These are phyloP conservation scores for Styela clava DNA, from an alignment of 23 tunicate species.

Conservation along the genomic window DNA sequence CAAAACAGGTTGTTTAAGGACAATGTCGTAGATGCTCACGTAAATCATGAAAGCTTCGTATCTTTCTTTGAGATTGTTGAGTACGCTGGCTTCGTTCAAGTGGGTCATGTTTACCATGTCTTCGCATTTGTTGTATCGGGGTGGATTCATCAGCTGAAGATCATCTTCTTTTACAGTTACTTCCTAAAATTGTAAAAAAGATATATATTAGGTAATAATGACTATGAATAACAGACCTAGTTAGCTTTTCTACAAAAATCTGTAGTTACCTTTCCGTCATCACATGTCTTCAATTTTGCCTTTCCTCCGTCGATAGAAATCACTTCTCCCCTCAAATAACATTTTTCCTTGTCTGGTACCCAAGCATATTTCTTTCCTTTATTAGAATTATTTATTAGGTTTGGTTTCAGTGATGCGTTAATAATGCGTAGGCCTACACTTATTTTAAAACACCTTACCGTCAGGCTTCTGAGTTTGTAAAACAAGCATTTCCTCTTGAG, in stretches of 20 bases:
- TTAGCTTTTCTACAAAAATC: too few species aligned
- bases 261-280: slow-evolving; percentile 67
- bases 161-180: slow-evolving; percentile 69
- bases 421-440: neutral
- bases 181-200: slow-evolving; percentile 37
- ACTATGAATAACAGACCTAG: too few species aligned
- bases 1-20: too few species aligned
- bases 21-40: slow-evolving; percentile 58
- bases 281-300: slow-evolving; percentile 53
- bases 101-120: slow-evolving; percentile 96
- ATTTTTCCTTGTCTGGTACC: slow-evolving; percentile 67
- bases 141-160: slow-evolving; percentile 79
- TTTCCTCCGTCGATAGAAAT: slow-evolving; percentile 63
- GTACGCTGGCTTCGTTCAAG: slow-evolving; percentile 87
- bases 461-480: slow-evolving; percentile 78
- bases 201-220: too few species aligned
- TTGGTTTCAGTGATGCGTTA: neutral
- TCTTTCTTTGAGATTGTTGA: slow-evolving; percentile 66
- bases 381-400: neutral
- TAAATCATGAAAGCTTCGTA: slow-evolving; percentile 87
- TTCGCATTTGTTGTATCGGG: slow-evolving; percentile 84
- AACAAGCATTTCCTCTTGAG: slow-evolving; percentile 52
- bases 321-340: slow-evolving; percentile 67
- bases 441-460: slow-evolving; percentile 18
- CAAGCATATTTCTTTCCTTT: slow-evolving; percentile 67